These are phyloP conservation scores for Pseudochirops cupreus DNA, from an alignment of 2,797 vertebrate genomes.

Conservation along the genomic window DNA sequence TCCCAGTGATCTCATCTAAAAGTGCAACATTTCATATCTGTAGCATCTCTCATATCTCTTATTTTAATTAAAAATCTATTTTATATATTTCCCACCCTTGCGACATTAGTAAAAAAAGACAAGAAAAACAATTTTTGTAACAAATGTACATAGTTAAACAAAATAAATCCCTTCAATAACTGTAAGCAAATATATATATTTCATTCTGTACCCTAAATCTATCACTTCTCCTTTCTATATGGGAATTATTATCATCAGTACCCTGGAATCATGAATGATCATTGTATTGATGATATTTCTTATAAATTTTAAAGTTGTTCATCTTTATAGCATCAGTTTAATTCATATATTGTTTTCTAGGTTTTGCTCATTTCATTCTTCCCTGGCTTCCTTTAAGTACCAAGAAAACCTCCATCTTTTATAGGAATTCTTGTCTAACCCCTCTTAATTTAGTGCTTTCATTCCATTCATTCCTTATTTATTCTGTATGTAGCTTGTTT, in stretches of 20 bases:
- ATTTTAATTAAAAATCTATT: background rate
- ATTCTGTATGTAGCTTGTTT: background rate
- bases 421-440: background rate
- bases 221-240: background rate
- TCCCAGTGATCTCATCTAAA: no score
- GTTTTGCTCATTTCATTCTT: background rate
- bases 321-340: background rate
- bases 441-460: background rate
- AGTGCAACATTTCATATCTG: no score
- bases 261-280: background rate
- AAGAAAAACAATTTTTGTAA: background rate
- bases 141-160: background rate
- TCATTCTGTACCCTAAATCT: background rate
- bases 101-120: background rate
- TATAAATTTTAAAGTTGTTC: background rate
- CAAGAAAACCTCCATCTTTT: background rate
- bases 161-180: background rate
- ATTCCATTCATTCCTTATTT: background rate
- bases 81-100: background rate
- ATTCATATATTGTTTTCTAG: background rate
- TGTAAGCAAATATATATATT: background rate
- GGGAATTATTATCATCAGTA: background rate
- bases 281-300: background rate
- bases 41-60: background rate
- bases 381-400: background rate